Base-by-base conservation (phyloP, 2,113 vertebrate genomes). In the Pseudorhombus dupliciocellatus region DNA sequence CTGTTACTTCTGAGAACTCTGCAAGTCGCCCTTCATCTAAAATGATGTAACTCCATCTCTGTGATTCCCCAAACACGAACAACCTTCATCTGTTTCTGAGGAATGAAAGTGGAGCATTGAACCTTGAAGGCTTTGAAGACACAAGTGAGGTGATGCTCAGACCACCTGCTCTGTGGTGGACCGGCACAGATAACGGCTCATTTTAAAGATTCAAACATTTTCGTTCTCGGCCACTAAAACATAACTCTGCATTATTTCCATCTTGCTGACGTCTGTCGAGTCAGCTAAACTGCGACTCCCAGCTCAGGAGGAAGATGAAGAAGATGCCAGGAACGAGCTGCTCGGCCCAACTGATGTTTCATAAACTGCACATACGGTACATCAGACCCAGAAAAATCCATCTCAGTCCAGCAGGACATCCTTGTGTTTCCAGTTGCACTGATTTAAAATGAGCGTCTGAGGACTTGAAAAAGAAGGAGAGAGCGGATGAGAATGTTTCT, bases 241-340 rank as follows among this genome's bases (percentile, higher is more conserved):
- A 2, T 24, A 64, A 25, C 21, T 9, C 40, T 14, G 2, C 44
- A 7, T 48, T n/a, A 48, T 48, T 48, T 24, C 20, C 22, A 7
- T 53, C 59, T 56, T 3, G n/a, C 85, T 84, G 72, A 82, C 51
- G 55, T 46, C 28, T 62, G 76, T 76, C 70, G 68, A 70, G 37
- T 44, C 30, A 31, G 55, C 56, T 73, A 12, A 66, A 57, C 26
- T 24, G 8, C 25, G 28, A 46, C 59, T 70, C 50, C 60, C 58
- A 18, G 34, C 55, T 62, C 58, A 42, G 64, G 4, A 24, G 30
- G 42, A 44, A 44, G 4, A 44, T 44, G 42, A 55, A 50, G 42
- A 8, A 58, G 14, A 53, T 5, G n/a, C 4, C 11, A 46, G 18
- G 7, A 26, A 25, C 5, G 48, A 65, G 52, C 42, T 67, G 37